These are phyloP conservation scores for Probosciger aterrimus DNA, from an alignment of 2,113 vertebrate genomes.

Conservation along the genomic window DNA sequence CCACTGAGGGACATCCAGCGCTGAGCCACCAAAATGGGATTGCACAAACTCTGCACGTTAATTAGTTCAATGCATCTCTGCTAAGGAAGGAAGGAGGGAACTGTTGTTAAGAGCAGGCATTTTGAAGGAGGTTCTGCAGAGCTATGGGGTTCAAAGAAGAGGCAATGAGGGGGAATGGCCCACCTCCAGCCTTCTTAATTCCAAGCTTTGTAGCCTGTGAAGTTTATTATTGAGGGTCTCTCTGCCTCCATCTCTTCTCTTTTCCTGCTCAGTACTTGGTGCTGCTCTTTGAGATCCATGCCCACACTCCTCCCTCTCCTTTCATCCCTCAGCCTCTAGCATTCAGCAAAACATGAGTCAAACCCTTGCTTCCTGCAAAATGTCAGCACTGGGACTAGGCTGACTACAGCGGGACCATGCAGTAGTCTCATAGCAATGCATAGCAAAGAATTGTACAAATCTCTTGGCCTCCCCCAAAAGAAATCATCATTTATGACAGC, in stretches of 20 bases:
- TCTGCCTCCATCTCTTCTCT: not conserved
- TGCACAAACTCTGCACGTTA: conserved; percentile 43
- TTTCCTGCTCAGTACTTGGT: not conserved
- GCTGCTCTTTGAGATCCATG: not conserved
- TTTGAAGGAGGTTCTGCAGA: not conserved
- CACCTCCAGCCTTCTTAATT: not conserved
- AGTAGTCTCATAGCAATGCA: not conserved
- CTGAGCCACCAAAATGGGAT: conserved; percentile 49
- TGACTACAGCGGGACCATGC: not conserved
- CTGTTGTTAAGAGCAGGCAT: not conserved
- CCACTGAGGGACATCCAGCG: conserved; percentile 14
- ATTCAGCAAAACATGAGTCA: not conserved
- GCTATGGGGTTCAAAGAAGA: not conserved
- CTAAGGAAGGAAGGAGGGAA: not conserved
- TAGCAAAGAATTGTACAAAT: not conserved
- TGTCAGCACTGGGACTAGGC: rapidly evolving
- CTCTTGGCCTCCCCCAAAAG: not conserved
- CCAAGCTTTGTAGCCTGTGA: not conserved
- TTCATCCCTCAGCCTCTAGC: not conserved
- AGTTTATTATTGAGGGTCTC: not conserved
- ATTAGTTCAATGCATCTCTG: conserved; percentile 30
- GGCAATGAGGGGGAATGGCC: not conserved
- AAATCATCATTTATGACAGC: not conserved
- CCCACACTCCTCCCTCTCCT: not conserved
- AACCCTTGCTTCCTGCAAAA: not conserved